phyloP scores from a whole-genome alignment of 1,140 invertebrate genomes.

The Latrodectus geometricus region DNA sequence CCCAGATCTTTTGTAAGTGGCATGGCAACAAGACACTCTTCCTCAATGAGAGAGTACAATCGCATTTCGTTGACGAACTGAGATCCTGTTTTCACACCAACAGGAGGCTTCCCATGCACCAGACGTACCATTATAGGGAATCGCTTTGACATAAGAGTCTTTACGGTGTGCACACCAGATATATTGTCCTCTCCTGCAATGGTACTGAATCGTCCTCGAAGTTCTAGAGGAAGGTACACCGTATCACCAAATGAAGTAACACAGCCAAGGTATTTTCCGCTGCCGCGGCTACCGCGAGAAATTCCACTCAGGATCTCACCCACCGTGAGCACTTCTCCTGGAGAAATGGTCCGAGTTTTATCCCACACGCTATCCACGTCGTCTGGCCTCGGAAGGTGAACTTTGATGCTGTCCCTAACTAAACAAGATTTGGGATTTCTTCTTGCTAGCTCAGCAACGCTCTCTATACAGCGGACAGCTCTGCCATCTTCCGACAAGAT shows the following conservation, averaged over 20 bases:
- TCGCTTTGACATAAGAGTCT: conserved; percentile 86
- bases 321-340: conserved; percentile 79
- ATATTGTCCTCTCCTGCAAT: conserved; percentile 92
- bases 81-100: conserved; percentile 73
- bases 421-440: conserved; percentile 83
- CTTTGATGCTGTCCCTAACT: conserved; percentile 87
- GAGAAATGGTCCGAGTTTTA: conserved; percentile 78
- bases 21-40: conserved; percentile 83
- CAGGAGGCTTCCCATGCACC: conserved; percentile 87
- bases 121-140: conserved; percentile 90
- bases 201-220: conserved; percentile 89
- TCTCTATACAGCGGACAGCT: conserved; percentile 88
- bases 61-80: conserved; percentile 83
- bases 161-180: conserved; percentile 85
- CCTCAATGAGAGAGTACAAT: conserved; percentile 84
- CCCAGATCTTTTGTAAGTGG: conserved; percentile 73
- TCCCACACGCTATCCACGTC: conserved; percentile 77
- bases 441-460: conserved; percentile 83
- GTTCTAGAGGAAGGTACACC: conserved; percentile 84
- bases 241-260: conserved; percentile 86
- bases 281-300: conserved; percentile 2
- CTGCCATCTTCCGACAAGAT: conserved; percentile 92
- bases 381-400: conserved; percentile 72
- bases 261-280: conserved; percentile 81
- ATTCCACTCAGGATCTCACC: conserved; percentile 30